Evolutionary conservation across 2,888 invertebrate genomes (phyloP).

Genomic region (Pachydiplax longipennis): DNA sequence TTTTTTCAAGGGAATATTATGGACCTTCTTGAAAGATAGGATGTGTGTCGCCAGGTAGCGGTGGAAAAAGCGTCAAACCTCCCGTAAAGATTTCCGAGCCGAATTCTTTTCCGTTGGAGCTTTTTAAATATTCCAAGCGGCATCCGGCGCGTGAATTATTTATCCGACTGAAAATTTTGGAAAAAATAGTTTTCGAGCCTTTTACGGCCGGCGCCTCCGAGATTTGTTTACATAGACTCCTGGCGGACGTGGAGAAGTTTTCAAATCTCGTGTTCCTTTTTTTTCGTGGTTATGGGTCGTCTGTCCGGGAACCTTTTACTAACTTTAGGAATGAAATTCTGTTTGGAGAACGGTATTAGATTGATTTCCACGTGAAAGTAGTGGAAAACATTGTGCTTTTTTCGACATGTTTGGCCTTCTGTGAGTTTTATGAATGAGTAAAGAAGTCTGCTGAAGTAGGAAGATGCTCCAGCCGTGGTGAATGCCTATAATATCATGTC

Average conservation of each 20-base stretch:
- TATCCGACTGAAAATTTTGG: background rate
- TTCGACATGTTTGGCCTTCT: background rate
- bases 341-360: background rate
- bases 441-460: background rate
- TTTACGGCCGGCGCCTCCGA: background rate
- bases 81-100: background rate
- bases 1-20: background rate
- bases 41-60: background rate
- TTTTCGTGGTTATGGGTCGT: too few species aligned
- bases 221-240: background rate
- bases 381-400: background rate
- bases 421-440: background rate
- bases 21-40: background rate
- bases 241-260: background rate
- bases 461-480: background rate
- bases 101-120: background rate
- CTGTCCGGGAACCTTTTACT: too few species aligned
- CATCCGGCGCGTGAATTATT: background rate
- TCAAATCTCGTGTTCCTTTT: too few species aligned
- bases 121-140: background rate
- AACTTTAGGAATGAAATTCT: background rate
- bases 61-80: background rate
- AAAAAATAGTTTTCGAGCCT: background rate
- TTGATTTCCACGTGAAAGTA: background rate
- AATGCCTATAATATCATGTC: background rate